phyloP scores from a whole-genome alignment of 2,113 vertebrate species.

The Stictonetta naevosa region DNA sequence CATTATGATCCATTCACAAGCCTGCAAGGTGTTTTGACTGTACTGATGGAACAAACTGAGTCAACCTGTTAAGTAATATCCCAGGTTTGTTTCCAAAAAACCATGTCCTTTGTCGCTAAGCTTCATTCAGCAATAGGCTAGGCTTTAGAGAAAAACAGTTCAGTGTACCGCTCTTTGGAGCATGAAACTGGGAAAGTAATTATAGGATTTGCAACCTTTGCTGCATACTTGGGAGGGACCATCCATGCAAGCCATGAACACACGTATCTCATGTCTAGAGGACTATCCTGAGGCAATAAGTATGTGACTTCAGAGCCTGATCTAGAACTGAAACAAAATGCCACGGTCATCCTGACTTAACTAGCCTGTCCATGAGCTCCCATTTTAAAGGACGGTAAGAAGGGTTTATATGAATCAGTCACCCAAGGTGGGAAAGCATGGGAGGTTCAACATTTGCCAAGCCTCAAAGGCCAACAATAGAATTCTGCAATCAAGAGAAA shows the following conservation, averaged over 20 bases:
- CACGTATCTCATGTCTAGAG: neutral
- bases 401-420: neutral
- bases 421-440: neutral
- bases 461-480: neutral
- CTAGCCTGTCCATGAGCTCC: neutral
- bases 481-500: neutral
- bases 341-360: neutral
- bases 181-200: neutral
- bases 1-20: neutral
- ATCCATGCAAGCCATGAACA: neutral
- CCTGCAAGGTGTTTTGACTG: neutral
- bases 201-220: neutral
- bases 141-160: neutral
- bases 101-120: neutral
- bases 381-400: neutral
- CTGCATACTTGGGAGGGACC: neutral
- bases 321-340: neutral
- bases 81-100: neutral
- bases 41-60: neutral
- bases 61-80: neutral
- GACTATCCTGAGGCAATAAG: neutral
- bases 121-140: neutral
- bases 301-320: neutral
- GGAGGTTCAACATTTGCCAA: neutral
- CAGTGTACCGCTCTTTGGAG: neutral